Evolutionary conservation across 2,888 invertebrate species (phyloP), one percentile per base, ranked within the genome.

Genomic region (Craniophora ligustri): DNA sequence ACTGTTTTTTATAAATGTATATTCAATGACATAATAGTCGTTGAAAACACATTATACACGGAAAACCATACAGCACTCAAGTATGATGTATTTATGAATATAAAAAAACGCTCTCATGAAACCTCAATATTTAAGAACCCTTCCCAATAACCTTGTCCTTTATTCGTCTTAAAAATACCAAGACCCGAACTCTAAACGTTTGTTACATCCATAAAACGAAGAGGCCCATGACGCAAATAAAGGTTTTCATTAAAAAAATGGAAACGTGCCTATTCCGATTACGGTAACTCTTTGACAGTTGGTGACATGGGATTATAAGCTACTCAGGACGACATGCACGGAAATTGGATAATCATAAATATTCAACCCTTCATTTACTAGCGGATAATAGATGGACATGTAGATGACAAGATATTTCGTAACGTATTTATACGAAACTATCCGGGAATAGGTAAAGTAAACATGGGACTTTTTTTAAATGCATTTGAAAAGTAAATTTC

Each of bases 341-440:
- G 74, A 75, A 78, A 78, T 75, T 67, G 74, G 62, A 56, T 51
- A 49, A 51, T 53, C 59, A 60, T 66, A 68, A 66, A 70, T 57
- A 66, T 59, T 51, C 59, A 63, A 66, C 67, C 60, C 64, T 67
- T 60, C 46, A 67, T 69, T 62, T 59, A 53, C 50, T 40, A 47
- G 31, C 21, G 60, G 47, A 66, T 69, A 57, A 49, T 56, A 38
- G 19, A 32, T 39, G 35, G 44, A 51, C 48, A 55, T 62, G 57
- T 40, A 26, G 41, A 21, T 63, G 63, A 45, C 40, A 40, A 38
- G 35, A 45, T 30, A 55, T 23, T 34, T 63, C 64, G 49, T 35
- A 40, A 32, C n/a, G n/a, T n/a, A n/a, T n/a, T n/a, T 11, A 10
- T 16, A 51, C 19, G 54, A 59, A 44, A 47, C 56, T 66, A 46